Evolutionary conservation across 2,888 invertebrate genomes (phyloP).

Genomic region (Trachelus troglodyta): DNA sequence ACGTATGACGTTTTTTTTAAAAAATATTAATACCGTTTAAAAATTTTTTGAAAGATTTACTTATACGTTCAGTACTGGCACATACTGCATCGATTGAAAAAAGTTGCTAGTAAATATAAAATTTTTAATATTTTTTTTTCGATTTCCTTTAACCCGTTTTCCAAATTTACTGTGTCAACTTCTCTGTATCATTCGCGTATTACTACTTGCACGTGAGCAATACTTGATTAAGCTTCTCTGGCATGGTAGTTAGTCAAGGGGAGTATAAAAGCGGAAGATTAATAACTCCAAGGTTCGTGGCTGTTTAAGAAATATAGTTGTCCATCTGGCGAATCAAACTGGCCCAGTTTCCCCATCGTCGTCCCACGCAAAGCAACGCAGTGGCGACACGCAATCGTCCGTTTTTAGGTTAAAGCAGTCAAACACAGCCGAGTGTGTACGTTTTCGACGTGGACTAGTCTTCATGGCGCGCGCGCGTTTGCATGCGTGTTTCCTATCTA

Average conservation of each 20-base stretch:
- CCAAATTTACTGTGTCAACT: neutral
- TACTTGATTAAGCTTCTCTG: neutral
- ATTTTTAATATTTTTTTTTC: too few species aligned
- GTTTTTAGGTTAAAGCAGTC: constrained; percentile 13
- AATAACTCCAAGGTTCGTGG: neutral
- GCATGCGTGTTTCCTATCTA: constrained; percentile 4
- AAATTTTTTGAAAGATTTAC: too few species aligned
- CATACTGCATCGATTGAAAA: too few species aligned
- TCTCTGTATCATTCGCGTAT: neutral
- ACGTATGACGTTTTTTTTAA: neutral
- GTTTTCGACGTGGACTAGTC: neutral
- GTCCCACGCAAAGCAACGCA: constrained; percentile 8
- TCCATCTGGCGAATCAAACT: neutral
- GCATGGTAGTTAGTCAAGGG: neutral
- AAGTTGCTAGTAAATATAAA: too few species aligned
- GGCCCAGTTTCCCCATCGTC: constrained; percentile 10
- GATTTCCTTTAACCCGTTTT: neutral
- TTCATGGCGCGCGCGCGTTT: neutral
- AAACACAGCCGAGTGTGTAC: neutral
- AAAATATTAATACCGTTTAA: too few species aligned
- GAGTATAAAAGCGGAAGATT: neutral
- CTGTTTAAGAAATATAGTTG: neutral
- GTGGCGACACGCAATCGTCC: constrained; percentile 9
- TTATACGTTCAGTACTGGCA: too few species aligned
- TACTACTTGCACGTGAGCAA: neutral